These are phyloP conservation scores for Leptinotarsa lineolata DNA, from an alignment of 1,140 invertebrate genomes.

Conservation along the genomic window DNA sequence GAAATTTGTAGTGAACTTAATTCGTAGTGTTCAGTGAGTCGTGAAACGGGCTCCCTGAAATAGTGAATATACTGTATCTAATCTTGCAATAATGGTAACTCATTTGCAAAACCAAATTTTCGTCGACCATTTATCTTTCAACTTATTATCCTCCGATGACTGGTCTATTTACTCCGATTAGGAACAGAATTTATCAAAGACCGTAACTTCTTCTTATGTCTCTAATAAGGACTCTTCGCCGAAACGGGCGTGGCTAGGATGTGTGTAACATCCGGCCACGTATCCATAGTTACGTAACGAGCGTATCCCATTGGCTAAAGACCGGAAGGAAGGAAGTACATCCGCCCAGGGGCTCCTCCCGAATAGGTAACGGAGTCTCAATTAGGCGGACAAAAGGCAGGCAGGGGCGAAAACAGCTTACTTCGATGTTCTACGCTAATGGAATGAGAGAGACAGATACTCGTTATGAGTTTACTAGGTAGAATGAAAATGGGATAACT, in stretches of 20 bases:
- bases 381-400: constrained; percentile 28
- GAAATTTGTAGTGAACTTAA: too few relatives aligned
- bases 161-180: constrained; percentile 21
- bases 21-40: too few relatives aligned
- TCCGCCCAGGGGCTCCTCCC: constrained; percentile 27
- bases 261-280: constrained; percentile 23
- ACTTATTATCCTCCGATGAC: not conserved
- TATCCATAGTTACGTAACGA: constrained; percentile 30
- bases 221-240: constrained; percentile 24
- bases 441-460: constrained; percentile 18
- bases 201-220: constrained; percentile 24
- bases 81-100: too few relatives aligned
- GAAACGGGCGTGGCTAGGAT: constrained; percentile 20
- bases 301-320: constrained; percentile 38
- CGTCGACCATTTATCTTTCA: not conserved
- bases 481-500: constrained; percentile 21
- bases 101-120: too few relatives aligned
- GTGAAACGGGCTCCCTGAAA: too few relatives aligned
- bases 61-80: too few relatives aligned
- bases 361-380: constrained; percentile 33
- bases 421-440: constrained; percentile 15
- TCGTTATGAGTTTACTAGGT: constrained; percentile 20
- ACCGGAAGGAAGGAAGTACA: constrained; percentile 42
- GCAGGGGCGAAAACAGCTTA: constrained; percentile 18
- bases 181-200: constrained; percentile 12